A percentile compares a stretch with the other conserved stretches of the same genome.
Evolutionary conservation across 2,888 invertebrate genomes (phyloP).

Genomic region (Dynastes maya): DNA sequence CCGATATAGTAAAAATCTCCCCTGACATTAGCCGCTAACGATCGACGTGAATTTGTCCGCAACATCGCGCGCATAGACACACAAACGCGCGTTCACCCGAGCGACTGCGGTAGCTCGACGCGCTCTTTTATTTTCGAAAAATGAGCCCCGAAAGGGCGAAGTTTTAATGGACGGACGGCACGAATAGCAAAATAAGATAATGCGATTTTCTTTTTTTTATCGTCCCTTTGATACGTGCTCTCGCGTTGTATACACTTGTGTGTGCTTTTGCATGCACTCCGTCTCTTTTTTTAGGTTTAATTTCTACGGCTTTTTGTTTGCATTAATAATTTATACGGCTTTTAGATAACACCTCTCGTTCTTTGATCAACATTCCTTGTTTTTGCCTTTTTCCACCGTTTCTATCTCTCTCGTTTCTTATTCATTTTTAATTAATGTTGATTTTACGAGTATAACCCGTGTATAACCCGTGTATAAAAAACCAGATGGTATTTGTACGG

Average conservation of each 20-base stretch:
- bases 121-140: constrained; percentile 65
- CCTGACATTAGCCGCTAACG: no score
- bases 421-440: constrained; percentile 18
- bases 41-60: no score
- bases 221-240: constrained; percentile 7
- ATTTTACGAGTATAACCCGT: background rate
- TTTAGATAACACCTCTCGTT: constrained; percentile 38
- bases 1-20: no score
- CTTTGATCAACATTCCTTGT: constrained; percentile 22
- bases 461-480: background rate
- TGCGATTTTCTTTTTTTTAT: constrained; percentile 60
- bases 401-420: background rate
- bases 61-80: no score
- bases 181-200: constrained; percentile 67
- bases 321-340: constrained; percentile 43
- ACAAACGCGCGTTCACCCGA: no score
- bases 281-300: constrained; percentile 21
- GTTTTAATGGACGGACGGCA: constrained; percentile 65
- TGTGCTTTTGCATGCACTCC: constrained; percentile 48
- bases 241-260: constrained; percentile 57
- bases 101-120: no score
- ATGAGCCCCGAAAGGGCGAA: constrained; percentile 60
- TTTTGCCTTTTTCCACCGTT: background rate
- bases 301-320: constrained; percentile 37
- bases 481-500: background rate